Evolutionary conservation across 1,140 invertebrate genomes (phyloP), one percentile per base, ranked within the genome.

Genomic region (Semibalanus balanoides): DNA sequence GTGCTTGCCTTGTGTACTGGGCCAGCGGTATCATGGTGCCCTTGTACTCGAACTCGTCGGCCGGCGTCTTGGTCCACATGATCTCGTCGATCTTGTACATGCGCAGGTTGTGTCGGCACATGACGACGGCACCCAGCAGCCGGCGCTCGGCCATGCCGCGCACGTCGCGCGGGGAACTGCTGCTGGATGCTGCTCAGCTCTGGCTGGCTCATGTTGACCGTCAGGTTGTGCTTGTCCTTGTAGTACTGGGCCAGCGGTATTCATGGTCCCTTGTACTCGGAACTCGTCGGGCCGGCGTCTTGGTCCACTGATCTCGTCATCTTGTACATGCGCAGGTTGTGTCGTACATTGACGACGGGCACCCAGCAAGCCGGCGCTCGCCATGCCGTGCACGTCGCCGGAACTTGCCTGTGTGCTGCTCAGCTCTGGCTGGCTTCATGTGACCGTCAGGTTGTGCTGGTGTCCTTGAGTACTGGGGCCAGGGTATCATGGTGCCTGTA

Each of bases 91-190:
- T 86, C 43, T 89, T 85, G 82, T 98, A 98, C 0, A 92, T 92
- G 81, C 89, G 91, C 80, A 96, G 96, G 80, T 98, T 98, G 80
- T 98, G 97, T 74, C 90, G 87, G 0, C 95, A 97, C n/a, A 98
- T 82, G 0, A 98, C 93, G 75, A 90, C 83, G 80, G 81, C 81
- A 79, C 92, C 92, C 31, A 92, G 82, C 0, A 94, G 81, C 73
- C 86, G 84, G 31, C 88, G 86, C 22, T 84, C 83, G 76, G 90
- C 89, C 0, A 84, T 83, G 22, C 86, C 84, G 78, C 86, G 85
- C 78, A 87, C 88, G 64, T 87, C 83, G 11, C 7, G 78, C 43
- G 11, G n/a, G n/a, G n/a, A n/a, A n/a, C n/a, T n/a, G n/a, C n/a
- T n/a, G n/a, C n/a, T n/a, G n/a, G n/a, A n/a, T n/a, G n/a, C n/a